These are phyloP conservation scores for Mellivora capensis DNA, from an alignment of 2,113 vertebrate genomes.

Conservation along the genomic window DNA sequence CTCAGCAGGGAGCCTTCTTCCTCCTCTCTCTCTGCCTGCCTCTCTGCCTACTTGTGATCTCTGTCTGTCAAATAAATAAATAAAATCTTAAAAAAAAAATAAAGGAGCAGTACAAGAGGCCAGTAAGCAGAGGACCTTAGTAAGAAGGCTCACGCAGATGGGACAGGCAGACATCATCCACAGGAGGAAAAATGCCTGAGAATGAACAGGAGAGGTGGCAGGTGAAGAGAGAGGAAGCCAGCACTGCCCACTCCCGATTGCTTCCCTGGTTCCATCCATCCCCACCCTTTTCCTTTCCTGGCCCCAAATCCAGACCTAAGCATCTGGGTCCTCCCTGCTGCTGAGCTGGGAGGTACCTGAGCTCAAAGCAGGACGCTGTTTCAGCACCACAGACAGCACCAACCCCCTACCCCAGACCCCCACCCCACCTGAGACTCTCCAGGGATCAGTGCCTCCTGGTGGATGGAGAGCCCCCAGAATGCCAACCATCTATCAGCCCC, in stretches of 20 bases:
- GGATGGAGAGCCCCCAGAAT: background rate
- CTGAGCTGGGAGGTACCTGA: background rate
- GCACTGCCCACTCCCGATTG: too few relatives aligned
- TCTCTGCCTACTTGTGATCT: too few relatives aligned
- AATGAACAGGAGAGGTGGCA: background rate
- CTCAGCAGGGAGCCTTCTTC: too few relatives aligned
- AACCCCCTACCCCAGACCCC: accelerated
- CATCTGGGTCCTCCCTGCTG: background rate
- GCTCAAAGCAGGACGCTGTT: background rate
- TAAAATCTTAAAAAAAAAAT: too few relatives aligned
- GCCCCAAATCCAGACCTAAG: background rate
- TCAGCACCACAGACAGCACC: background rate
- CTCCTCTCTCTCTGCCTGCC: too few relatives aligned
- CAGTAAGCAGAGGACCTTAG: background rate
- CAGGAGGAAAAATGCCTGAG: background rate
- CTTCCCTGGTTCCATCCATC: background rate
- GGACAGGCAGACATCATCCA: background rate
- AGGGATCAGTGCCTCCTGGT: background rate
- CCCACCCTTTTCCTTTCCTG: background rate
- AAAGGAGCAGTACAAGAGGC: background rate
- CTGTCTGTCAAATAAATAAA: too few relatives aligned
- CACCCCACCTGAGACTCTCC: background rate
- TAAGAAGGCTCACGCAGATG: background rate
- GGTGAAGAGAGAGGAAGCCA: background rate
- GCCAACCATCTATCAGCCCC: too few relatives aligned